Conservation (phyloP, 2,888 invertebrate species). For the Limnephilus lunatus region DNA sequence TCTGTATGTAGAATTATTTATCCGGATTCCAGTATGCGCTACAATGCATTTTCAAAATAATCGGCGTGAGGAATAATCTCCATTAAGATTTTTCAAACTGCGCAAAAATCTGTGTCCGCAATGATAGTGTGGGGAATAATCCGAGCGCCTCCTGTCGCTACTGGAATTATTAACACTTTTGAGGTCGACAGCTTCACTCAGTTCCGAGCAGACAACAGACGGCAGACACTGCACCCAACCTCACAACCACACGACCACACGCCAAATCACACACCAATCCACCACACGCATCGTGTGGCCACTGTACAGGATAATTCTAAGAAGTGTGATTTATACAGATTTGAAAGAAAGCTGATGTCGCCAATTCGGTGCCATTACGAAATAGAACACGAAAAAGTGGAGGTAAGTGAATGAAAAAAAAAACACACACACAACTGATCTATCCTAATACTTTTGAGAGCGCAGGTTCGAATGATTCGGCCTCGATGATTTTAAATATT, state of each 20-base stretch:
- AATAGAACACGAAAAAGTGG: no score
- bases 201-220: neutral
- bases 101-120: neutral
- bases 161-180: slow-evolving; percentile 25
- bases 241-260: neutral
- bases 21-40: no score
- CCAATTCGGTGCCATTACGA: no score
- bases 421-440: no score
- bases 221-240: neutral
- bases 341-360: no score
- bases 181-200: slow-evolving; percentile 14
- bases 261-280: neutral
- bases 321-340: no score
- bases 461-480: no score
- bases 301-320: no score
- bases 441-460: no score
- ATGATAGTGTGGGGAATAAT: neutral
- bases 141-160: neutral
- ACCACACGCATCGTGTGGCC: neutral
- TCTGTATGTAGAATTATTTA: no score
- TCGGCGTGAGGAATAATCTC: neutral
- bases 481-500: no score
- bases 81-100: neutral
- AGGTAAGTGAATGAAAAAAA: no score
- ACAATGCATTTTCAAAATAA: neutral